phyloP scores from a whole-genome alignment of 2,888 invertebrate genomes.

The Pycnomerus fuliginosus region DNA sequence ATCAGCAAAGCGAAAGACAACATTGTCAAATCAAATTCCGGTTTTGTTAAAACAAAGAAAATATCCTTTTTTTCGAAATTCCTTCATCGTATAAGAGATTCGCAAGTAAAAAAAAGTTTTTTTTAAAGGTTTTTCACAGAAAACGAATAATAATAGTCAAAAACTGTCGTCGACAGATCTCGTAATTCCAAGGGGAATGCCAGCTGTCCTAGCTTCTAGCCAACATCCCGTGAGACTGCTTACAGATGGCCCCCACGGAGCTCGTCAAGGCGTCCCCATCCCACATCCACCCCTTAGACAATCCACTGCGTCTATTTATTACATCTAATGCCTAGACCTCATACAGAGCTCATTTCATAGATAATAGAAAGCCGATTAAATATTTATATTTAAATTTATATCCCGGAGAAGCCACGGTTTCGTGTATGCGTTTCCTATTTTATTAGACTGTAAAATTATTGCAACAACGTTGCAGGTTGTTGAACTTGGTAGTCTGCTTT shows the following conservation, averaged over 20 bases:
- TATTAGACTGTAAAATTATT: constrained; percentile 21
- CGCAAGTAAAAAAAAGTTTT: too few relatives aligned
- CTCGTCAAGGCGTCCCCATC: constrained; percentile 29
- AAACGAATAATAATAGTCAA: too few relatives aligned
- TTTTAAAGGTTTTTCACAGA: too few relatives aligned
- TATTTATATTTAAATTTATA: constrained; percentile 14
- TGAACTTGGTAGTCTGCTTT: too few relatives aligned
- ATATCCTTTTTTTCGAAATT: too few relatives aligned
- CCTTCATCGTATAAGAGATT: too few relatives aligned
- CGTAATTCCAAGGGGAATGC: constrained; percentile 16
- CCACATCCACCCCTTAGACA: constrained; percentile 29
- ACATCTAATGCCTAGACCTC: constrained; percentile 18
- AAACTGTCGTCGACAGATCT: too few relatives aligned
- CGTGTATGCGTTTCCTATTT: constrained; percentile 19
- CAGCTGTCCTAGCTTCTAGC: constrained; percentile 21
- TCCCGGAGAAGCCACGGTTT: too few relatives aligned
- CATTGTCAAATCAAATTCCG: too few relatives aligned
- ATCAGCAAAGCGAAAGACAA: too few relatives aligned
- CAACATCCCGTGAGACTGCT: constrained; percentile 17
- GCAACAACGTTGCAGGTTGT: constrained; percentile 22
- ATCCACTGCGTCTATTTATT: constrained; percentile 24
- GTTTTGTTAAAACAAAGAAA: too few relatives aligned
- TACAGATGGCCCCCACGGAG: constrained; percentile 20
- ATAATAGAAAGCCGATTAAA: constrained; percentile 20
- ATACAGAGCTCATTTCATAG: constrained; percentile 20